phyloP scores from a whole-genome alignment of 2,888 invertebrate genomes.

The Oligia strigilis region DNA sequence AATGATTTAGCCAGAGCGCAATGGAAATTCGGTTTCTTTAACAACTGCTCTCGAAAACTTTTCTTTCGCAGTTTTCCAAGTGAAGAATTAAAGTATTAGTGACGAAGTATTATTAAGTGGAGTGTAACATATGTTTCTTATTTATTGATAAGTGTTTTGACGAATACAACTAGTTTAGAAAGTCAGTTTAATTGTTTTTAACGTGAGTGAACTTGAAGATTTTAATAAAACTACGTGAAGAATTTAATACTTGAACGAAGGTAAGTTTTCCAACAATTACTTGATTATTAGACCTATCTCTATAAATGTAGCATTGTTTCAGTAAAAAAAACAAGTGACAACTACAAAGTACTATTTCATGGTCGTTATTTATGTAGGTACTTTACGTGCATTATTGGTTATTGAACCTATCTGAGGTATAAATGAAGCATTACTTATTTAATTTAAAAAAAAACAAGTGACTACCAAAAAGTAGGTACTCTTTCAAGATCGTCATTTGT shows the following conservation, averaged over 20 bases:
- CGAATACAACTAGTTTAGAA: constrained; percentile 8
- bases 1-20: constrained; percentile 41
- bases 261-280: constrained; percentile 38
- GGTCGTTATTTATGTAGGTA: background rate
- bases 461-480: too few species aligned
- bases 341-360: background rate
- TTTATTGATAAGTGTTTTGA: constrained; percentile 23
- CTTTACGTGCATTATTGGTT: background rate
- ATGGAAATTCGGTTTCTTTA: constrained; percentile 55
- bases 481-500: background rate
- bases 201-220: constrained; percentile 23
- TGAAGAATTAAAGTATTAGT: constrained; percentile 31
- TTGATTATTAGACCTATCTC: background rate
- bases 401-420: background rate
- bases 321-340: background rate
- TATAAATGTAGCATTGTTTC: background rate
- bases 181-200: constrained; percentile 20
- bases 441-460: background rate
- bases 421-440: background rate
- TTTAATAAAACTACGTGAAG: constrained; percentile 6
- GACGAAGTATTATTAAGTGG: constrained; percentile 29
- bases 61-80: constrained; percentile 47
- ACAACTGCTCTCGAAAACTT: constrained; percentile 43
- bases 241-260: constrained; percentile 26
- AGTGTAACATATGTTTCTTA: constrained; percentile 23